A percentile compares a stretch with the other conserved stretches of the same genome.
Evolutionary conservation across 92 coral and sea anemone genomes (phyloP).

Genomic region (Umimayanthus chanpuru): DNA sequence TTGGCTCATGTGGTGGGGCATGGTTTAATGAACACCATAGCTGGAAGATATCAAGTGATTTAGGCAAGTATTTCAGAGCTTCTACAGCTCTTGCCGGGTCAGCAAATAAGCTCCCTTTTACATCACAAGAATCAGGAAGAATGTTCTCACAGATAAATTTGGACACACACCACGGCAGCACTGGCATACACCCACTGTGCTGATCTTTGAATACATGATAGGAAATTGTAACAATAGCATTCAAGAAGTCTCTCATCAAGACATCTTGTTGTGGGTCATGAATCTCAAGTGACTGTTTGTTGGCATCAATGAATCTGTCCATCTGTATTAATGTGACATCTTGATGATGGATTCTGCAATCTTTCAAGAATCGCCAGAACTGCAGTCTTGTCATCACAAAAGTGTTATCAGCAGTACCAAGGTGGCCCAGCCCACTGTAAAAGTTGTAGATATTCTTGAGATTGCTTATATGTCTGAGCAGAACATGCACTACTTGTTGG

Average conservation of each 20-base stretch:
- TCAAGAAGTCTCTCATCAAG: slow-evolving; percentile 83
- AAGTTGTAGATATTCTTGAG: slow-evolving; percentile 85
- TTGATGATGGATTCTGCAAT: slow-evolving; percentile 81
- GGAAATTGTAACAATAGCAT: slow-evolving; percentile 86
- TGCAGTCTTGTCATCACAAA: slow-evolving; percentile 90
- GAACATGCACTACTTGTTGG: slow-evolving; percentile 74
- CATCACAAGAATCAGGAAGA: slow-evolving; percentile 71
- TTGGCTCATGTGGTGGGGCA: slow-evolving; percentile 73
- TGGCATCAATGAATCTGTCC: slow-evolving; percentile 73
- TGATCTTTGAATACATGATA: slow-evolving; percentile 72
- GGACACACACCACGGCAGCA: slow-evolving; percentile 90
- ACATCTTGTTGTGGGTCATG: slow-evolving; percentile 88
- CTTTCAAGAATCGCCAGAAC: slow-evolving; percentile 95
- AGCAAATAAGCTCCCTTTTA: slow-evolving; percentile 77
- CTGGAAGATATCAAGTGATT: slow-evolving; percentile 74
- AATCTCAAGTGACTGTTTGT: slow-evolving; percentile 53
- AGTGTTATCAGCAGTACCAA: slow-evolving; percentile 85
- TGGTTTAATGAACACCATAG: slow-evolving; percentile 59
- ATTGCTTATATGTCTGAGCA: slow-evolving; percentile 87
- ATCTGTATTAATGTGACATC: slow-evolving; percentile 80
- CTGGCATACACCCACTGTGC: slow-evolving; percentile 48
- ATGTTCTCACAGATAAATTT: slow-evolving; percentile 78
- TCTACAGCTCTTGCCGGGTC: slow-evolving; percentile 71
- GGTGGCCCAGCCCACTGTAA: slow-evolving; percentile 86
- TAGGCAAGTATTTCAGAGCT: slow-evolving; percentile 73